Percentiles rank a stretch among this genome's conserved stretches.
phyloP scores from a whole-genome alignment of 2,888 invertebrate genomes.

The Drosophila paucipuncta region DNA sequence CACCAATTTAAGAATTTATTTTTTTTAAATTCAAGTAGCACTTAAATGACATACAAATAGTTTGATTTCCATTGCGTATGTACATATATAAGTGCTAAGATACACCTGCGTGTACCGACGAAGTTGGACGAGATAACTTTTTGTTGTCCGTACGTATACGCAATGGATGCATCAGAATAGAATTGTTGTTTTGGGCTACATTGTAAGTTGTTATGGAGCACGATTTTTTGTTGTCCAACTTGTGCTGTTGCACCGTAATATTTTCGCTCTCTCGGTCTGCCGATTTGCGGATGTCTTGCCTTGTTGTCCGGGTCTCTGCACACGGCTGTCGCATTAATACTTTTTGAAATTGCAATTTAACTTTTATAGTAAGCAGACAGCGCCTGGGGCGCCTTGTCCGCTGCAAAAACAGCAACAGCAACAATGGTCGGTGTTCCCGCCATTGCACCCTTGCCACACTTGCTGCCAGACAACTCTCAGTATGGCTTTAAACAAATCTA shows the following conservation, averaged over 20 bases:
- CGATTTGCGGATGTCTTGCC: neutral
- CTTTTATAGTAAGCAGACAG: conserved; percentile 63
- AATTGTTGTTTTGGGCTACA: neutral
- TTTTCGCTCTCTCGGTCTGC: neutral
- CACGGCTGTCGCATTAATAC: conserved; percentile 67
- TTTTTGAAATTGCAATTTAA: conserved; percentile 70
- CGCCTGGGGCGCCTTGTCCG: conserved; percentile 27
- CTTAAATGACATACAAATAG: no score
- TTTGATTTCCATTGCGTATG: no score
- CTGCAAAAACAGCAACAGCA: conserved; percentile 14
- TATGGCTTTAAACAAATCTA: conserved; percentile 55
- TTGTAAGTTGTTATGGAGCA: conserved; percentile 7
- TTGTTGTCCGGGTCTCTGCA: conserved; percentile 13
- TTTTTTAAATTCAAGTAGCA: neutral
- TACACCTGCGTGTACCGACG: no score
- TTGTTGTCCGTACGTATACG: neutral
- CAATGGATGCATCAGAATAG: neutral
- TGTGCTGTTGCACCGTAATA: conserved; percentile 11
- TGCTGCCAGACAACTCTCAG: conserved; percentile 7
- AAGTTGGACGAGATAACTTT: neutral
- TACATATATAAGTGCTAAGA: no score
- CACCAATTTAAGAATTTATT: neutral
- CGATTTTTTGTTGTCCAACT: conserved; percentile 25
- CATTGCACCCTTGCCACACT: conserved; percentile 12
- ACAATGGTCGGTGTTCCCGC: neutral